These are phyloP conservation scores for Xiphophorus hellerii DNA, from an alignment of 2,113 vertebrate genomes.

Conservation along the genomic window DNA sequence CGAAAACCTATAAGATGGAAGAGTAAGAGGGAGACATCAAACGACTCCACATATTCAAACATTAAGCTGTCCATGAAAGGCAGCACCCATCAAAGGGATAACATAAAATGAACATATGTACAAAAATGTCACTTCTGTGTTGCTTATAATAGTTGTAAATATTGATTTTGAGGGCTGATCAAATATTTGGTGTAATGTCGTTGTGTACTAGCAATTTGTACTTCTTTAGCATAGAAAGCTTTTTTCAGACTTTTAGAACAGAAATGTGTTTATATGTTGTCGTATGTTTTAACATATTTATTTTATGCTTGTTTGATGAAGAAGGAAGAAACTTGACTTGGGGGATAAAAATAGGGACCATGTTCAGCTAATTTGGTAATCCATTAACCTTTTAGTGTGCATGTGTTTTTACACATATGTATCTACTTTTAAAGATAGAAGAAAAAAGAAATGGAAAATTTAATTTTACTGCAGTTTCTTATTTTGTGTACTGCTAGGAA, in stretches of 20 bases:
- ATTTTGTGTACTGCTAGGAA: no score
- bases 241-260: neutral
- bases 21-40: neutral
- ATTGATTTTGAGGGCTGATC: neutral
- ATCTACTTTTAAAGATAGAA: no score
- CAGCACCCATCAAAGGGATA: neutral
- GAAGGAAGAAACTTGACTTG: no score
- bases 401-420: no score
- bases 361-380: no score
- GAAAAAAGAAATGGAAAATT: no score
- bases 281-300: neutral
- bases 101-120: neutral
- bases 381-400: no score
- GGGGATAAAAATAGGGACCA: no score
- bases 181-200: rapidly evolving
- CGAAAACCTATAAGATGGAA: slow-evolving; percentile 24
- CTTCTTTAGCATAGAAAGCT: rapidly evolving
- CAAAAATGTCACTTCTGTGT: neutral
- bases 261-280: neutral
- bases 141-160: neutral
- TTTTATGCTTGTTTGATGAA: neutral
- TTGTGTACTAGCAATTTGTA: neutral
- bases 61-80: neutral
- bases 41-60: slow-evolving; percentile 10
- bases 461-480: no score